These are phyloP conservation scores for Cardiocondyla obscurior DNA, from an alignment of 1,140 invertebrate species.

Conservation along the genomic window DNA sequence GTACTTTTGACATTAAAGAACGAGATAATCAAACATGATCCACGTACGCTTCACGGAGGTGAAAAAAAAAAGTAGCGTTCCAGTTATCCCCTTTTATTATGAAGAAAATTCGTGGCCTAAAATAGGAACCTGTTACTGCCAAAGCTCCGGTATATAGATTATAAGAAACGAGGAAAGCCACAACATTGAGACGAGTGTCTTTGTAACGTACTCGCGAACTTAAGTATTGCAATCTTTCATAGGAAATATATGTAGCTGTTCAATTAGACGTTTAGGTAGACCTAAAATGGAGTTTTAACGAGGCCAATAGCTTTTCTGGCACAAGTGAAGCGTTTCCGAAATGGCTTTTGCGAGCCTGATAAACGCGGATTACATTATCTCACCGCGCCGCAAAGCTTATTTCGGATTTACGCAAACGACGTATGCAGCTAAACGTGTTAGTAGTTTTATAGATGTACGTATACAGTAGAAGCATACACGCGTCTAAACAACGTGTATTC, in stretches of 20 bases:
- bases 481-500: conserved; percentile 24
- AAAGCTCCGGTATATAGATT: conserved; percentile 71
- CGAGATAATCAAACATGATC: conserved; percentile 38
- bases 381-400: conserved; percentile 2
- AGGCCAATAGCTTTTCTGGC: conserved; percentile 31
- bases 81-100: conserved; percentile 21
- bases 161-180: conserved; percentile 48
- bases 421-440: conserved; percentile 49
- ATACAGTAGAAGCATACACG: conserved; percentile 28
- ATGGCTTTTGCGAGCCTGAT: background rate
- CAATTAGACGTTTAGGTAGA: conserved; percentile 54
- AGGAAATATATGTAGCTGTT: conserved; percentile 60
- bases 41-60: background rate
- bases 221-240: conserved; percentile 64
- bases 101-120: conserved; percentile 63
- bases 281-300: conserved; percentile 48
- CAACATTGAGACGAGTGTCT: conserved; percentile 44
- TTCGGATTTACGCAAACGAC: conserved; percentile 47
- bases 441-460: conserved; percentile 49
- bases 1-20: conserved; percentile 16
- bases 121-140: conserved; percentile 70
- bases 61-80: too few species aligned
- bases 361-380: background rate
- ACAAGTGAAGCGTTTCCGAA: conserved; percentile 18
- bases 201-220: conserved; percentile 66